Evolutionary conservation across 2,797 vertebrate genomes (phyloP).

Genomic region (Tamandua tetradactyla): DNA sequence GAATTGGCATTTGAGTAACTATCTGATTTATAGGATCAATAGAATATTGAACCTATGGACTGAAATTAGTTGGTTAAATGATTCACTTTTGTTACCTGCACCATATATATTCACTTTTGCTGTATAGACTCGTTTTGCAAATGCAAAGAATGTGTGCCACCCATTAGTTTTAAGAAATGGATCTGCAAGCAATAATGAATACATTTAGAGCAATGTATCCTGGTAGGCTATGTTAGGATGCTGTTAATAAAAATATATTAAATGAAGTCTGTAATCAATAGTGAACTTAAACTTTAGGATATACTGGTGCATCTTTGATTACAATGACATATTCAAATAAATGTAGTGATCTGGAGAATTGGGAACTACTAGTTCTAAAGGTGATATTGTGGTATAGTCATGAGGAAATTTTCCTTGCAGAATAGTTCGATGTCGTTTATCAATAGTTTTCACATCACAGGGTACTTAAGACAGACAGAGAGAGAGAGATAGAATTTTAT

Average conservation of each 20-base stretch:
- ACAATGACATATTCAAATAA: not conserved
- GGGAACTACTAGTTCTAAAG: not conserved
- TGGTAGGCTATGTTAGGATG: not conserved
- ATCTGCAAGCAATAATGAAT: not conserved
- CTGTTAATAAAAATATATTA: not conserved
- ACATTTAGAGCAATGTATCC: not conserved
- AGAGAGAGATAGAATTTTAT: not conserved
- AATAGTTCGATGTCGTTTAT: not conserved
- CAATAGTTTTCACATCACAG: not conserved
- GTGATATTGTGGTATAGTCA: not conserved
- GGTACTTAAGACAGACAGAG: not conserved
- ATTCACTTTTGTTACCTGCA: not conserved
- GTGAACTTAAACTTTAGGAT: not conserved
- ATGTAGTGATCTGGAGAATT: not conserved
- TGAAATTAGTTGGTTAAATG: not conserved
- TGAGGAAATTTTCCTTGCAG: not conserved
- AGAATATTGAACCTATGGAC: not conserved
- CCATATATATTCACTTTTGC: not conserved
- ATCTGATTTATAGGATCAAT: not conserved
- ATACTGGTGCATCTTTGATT: not conserved
- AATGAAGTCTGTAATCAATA: not conserved
- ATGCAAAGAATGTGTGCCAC: not conserved
- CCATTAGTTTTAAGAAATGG: not conserved
- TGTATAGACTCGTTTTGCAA: not conserved
- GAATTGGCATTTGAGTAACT: not conserved